Evolutionary conservation across 2,888 invertebrate species (phyloP), one percentile per base, ranked within the genome.

Genomic region (Halocaridina rubra): DNA sequence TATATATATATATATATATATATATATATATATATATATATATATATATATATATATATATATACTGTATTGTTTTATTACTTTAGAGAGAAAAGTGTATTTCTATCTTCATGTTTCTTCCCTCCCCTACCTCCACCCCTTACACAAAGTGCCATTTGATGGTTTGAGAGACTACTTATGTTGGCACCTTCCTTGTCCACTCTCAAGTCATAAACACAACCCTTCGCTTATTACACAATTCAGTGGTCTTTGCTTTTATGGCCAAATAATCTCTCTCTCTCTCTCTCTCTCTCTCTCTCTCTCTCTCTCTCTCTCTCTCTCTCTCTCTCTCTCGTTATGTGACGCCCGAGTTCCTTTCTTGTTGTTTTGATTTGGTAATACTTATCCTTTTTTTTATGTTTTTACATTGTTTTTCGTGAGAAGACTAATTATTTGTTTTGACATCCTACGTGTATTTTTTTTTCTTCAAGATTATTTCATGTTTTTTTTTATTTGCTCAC

Each of bases 21-120:
- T 71, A 30, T 71, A 30, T 71, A 30, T 71, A 30, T 71, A 30
- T 71, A 30, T 71, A 30, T 71, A 30, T 71, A 30, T 72, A n/a
- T 71, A 4, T 30, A 32, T 30, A 32, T 30, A 32, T 16, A n/a
- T 71, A 22, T 3, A n/a, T 3, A 32, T 71, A 32, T 27, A 32
- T 71, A 32, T 3, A 64, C 24, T 13, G 8, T 13, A 13, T n/a
- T n/a, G 5, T 61, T 10, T 10, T 13, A 8, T 46, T 10, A 8
- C 13, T 46, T 13, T 10, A 46, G 46, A 46, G 13, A 46, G 13
- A 8, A 10, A 10, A 46, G 13, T 46, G 8, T 46, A 46, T 46
- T n/a, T n/a, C n/a, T n/a, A n/a, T n/a, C n/a, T n/a, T n/a, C n/a
- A n/a, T n/a, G n/a, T n/a, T n/a, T n/a, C n/a, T n/a, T n/a, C n/a